A percentile compares a stretch with the other conserved stretches of the same genome.
Evolutionary conservation across 2,797 vertebrate genomes (phyloP).

Genomic region (Gobionotothen gibberifrons): DNA sequence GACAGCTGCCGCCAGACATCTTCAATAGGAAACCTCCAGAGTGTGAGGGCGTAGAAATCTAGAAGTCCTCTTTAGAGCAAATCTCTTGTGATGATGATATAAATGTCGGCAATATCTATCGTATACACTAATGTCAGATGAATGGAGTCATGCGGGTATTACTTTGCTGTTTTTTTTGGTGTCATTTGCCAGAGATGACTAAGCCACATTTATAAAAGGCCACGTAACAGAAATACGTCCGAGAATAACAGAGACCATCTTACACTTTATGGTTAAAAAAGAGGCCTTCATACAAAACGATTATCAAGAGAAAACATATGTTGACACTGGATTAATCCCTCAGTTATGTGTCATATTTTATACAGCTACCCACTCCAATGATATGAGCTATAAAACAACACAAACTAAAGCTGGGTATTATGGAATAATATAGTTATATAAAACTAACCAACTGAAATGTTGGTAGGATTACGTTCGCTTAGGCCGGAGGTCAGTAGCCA

Average conservation of each 20-base stretch:
- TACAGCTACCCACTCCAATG: background rate
- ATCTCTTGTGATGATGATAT: conserved; percentile 16
- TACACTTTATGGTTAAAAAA: background rate
- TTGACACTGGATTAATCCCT: background rate
- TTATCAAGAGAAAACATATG: background rate
- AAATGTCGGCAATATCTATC: conserved; percentile 31
- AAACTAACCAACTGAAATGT: background rate
- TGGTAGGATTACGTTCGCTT: conserved; percentile 13
- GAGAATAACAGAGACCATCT: conserved; percentile 9
- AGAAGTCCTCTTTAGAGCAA: conserved; percentile 16
- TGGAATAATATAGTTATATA: background rate
- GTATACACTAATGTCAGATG: background rate
- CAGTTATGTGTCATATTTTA: background rate
- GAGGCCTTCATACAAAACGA: background rate
- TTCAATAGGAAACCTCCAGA: conserved; percentile 24
- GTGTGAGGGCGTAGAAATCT: background rate
- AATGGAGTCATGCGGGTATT: conserved; percentile 21
- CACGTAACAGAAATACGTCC: conserved; percentile 7
- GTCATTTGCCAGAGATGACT: conserved; percentile 17
- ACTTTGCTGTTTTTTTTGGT: conserved; percentile 13
- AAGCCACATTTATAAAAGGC: conserved; percentile 26
- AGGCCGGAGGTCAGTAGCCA: background rate
- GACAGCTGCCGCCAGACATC: conserved; percentile 12
- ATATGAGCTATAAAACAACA: background rate
- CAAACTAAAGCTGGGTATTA: background rate